Percentiles rank a stretch among this genome's conserved stretches.
phyloP scores from a whole-genome alignment of 2,797 vertebrate genomes.

The Pristis pectinata region DNA sequence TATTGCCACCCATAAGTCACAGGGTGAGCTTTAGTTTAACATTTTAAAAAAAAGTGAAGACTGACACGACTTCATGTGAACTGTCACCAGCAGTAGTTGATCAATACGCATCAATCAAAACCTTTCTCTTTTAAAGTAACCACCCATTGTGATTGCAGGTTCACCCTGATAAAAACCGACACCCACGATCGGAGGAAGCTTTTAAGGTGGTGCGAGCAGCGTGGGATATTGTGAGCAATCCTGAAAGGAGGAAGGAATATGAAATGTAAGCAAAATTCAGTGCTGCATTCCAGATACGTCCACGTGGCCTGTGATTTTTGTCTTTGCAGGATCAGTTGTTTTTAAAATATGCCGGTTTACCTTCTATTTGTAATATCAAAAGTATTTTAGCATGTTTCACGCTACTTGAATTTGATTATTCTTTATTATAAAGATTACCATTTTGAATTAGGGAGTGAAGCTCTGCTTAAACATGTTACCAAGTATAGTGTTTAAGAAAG shows the following conservation, averaged over 20 bases:
- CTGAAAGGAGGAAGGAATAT: conserved; percentile 80
- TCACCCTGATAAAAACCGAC: conserved; percentile 92
- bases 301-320: conserved; percentile 16
- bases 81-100: background rate
- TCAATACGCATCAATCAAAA: background rate
- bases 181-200: conserved; percentile 83
- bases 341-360: background rate
- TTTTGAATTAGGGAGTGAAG: conserved; percentile 10
- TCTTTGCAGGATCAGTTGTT: background rate
- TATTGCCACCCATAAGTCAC: background rate
- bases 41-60: background rate
- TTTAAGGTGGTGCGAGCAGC: conserved; percentile 89
- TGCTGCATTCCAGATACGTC: conserved; percentile 18
- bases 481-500: background rate
- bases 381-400: background rate
- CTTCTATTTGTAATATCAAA: background rate
- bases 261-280: conserved; percentile 69
- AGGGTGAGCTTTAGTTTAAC: conserved; percentile 8
- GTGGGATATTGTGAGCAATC: conserved; percentile 91
- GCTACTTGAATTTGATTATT: background rate
- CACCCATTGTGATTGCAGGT: conserved; percentile 61
- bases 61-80: background rate
- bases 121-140: conserved; percentile 33
- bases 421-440: background rate
- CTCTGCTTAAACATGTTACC: background rate